Conservation (phyloP, 2,888 invertebrate species). For the Rotaria macrura region DNA sequence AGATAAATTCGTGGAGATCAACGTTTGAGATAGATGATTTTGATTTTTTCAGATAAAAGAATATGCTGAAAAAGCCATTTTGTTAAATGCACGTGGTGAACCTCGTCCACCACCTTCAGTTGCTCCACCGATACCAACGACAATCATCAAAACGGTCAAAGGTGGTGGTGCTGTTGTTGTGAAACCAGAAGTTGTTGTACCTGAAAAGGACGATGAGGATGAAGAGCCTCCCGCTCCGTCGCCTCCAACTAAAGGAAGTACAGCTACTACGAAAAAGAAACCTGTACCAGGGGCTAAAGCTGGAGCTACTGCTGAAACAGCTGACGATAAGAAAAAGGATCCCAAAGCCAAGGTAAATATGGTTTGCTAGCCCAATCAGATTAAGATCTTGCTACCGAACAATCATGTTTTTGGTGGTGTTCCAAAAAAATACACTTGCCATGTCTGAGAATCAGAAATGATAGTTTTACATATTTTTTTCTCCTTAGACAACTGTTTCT, state of each 20-base stretch:
- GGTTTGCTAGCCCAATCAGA: neutral
- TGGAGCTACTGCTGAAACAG: constrained; percentile 35
- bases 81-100: constrained; percentile 42
- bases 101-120: constrained; percentile 21
- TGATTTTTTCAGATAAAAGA: constrained; percentile 65
- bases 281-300: neutral
- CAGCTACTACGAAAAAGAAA: neutral
- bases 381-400: too few species aligned
- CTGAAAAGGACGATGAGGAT: neutral
- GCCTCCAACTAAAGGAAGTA: neutral
- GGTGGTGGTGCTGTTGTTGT: neutral
- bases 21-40: constrained; percentile 12
- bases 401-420: too few species aligned
- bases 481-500: neutral
- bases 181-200: neutral
- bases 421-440: too few species aligned
- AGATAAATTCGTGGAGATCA: neutral
- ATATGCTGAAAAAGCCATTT: constrained; percentile 76
- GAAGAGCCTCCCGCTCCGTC: constrained; percentile 16
- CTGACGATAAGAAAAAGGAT: neutral
- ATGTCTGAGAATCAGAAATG: too few species aligned
- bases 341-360: constrained; percentile 21
- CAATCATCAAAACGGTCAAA: neutral
- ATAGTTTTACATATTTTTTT: neutral
- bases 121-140: neutral